Evolutionary conservation across 2,888 invertebrate species (phyloP).

Genomic region (Pachydiplax longipennis): DNA sequence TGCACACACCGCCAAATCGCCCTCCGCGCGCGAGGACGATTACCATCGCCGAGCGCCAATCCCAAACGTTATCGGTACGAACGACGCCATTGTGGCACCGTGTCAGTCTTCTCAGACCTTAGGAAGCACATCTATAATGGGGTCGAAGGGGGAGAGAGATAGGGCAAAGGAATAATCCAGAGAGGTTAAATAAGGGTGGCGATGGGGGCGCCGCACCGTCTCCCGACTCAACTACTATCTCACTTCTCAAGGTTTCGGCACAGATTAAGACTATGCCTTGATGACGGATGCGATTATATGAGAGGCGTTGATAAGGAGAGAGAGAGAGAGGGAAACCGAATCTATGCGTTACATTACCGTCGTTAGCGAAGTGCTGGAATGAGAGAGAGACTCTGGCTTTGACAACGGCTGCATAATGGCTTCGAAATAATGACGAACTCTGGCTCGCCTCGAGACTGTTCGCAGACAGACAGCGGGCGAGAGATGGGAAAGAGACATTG

Average conservation of each 20-base stretch:
- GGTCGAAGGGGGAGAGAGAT: not conserved
- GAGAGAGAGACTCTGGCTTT: conserved; percentile 14
- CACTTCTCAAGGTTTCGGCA: not conserved
- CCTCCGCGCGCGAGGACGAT: too few relatives aligned
- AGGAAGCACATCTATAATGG: not conserved
- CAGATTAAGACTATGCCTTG: conserved; percentile 12
- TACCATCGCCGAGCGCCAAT: too few relatives aligned
- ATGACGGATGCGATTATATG: conserved; percentile 15
- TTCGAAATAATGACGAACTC: conserved; percentile 43
- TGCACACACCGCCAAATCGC: too few relatives aligned
- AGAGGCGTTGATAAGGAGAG: not conserved
- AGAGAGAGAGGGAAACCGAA: not conserved
- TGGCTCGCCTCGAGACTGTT: conserved; percentile 32
- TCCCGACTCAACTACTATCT: not conserved
- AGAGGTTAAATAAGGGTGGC: not conserved
- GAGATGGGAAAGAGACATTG: not conserved
- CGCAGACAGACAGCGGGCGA: not conserved
- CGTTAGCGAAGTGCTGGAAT: conserved; percentile 30
- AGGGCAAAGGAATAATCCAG: not conserved
- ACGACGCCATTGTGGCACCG: not conserved
- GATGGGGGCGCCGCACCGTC: not conserved
- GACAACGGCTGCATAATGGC: conserved; percentile 40
- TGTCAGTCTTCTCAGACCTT: not conserved
- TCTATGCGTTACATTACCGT: conserved; percentile 45
- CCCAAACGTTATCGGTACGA: too few relatives aligned